Base-by-base conservation (phyloP, 2,113 vertebrate species). In the Pachycephala philippinensis region DNA sequence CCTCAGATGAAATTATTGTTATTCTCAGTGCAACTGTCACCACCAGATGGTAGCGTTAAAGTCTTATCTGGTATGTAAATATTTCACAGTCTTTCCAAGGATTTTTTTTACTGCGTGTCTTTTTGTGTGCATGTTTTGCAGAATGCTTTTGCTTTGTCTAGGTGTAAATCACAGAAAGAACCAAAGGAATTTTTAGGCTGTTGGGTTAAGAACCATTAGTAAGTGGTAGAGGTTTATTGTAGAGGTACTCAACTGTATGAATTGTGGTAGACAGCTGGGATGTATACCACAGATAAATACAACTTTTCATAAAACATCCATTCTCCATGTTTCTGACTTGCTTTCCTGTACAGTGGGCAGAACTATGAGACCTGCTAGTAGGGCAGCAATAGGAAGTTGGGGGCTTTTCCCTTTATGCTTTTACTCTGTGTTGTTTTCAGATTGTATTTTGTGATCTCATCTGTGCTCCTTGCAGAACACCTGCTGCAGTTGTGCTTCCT, bases 31-130 rank as follows among this genome's bases (percentile, higher is more conserved):
- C 28, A 80, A 39, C n/a, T 6, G 1, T 61, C 44, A 42, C 53
- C 57, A 77, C 44, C 79, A 84, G 91, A 90, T 92, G 79, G 89
- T 83, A 76, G 40, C 9, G 4, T 71, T 93, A n/a, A 68, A 86
- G 24, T 69, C 76, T 77, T 86, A 60, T 16, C 68, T 79, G 54
- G 45, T 49, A 86, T 89, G 83, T 47, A 88, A 93, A 64, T 88
- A 63, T 79, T 90, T 85, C 66, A 54, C 37, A 60, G 27, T 42
- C 35, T 82, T 85, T 75, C 40, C 17, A 85, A 68, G 30, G 68
- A 19, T 28, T 31, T 13, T 15, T 15, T 56, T 4, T 50, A 27
- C 14, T 16, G 42, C 7, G 12, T 44, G 39, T 18, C 19, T 39
- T 35, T 33, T 15, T 39, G 35, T 39, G 11, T 64, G 23, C 31